Conservation (phyloP, 2,797 vertebrate species). For the Eulemur coronatus region DNA sequence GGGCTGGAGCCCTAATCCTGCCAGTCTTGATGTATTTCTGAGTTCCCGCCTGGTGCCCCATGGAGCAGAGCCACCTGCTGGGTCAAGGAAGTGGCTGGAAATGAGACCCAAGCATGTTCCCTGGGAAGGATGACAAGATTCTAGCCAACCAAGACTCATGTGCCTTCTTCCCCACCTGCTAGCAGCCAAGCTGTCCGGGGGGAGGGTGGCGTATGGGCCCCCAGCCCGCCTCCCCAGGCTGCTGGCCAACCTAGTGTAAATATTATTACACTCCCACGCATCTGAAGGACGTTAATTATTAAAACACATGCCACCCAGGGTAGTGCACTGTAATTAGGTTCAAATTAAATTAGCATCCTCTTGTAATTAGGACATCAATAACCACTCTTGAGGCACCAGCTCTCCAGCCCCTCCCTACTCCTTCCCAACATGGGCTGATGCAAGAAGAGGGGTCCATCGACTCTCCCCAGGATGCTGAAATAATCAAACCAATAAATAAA, state of each 20-base stretch:
- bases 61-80: not conserved
- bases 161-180: slow-evolving; percentile 62
- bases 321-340: slow-evolving; percentile 79
- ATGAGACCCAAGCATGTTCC: not conserved
- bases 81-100: slow-evolving; percentile 26
- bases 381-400: slow-evolving; percentile 62
- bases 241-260: slow-evolving; percentile 75
- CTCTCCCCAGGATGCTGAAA: slow-evolving; percentile 27
- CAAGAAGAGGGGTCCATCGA: slow-evolving; percentile 35
- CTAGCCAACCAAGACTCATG: not conserved
- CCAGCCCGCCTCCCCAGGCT: slow-evolving; percentile 74
- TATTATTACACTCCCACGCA: slow-evolving; percentile 73
- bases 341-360: slow-evolving; percentile 81
- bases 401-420: slow-evolving; percentile 20
- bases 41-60: not conserved
- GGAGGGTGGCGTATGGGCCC: slow-evolving; percentile 49
- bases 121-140: slow-evolving; percentile 1
- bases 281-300: slow-evolving; percentile 78
- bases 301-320: slow-evolving; percentile 79
- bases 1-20: not conserved
- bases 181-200: slow-evolving; percentile 36
- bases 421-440: slow-evolving; percentile 51
- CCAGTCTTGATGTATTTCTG: not conserved
- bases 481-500: slow-evolving; percentile 73
- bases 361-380: slow-evolving; percentile 80